Percentiles rank a stretch among this genome's conserved stretches.
Evolutionary conservation across 2,888 invertebrate genomes (phyloP).

Genomic region (Alcis repandata): DNA sequence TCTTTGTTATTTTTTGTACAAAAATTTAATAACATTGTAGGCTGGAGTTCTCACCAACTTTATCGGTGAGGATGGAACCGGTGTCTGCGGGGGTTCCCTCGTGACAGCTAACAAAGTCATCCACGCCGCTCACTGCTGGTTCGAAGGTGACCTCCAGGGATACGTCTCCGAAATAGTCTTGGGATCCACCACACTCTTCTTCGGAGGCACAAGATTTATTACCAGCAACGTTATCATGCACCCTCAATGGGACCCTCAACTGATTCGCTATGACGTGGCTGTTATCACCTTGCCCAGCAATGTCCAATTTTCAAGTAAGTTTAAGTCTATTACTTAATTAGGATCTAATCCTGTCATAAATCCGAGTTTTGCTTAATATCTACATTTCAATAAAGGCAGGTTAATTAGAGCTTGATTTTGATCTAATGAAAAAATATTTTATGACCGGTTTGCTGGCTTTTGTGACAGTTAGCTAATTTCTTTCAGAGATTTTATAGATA

Average conservation of each 20-base stretch:
- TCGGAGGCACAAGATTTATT: conserved; percentile 54
- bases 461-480: too few relatives aligned
- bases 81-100: conserved; percentile 61
- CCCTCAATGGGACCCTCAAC: conserved; percentile 50
- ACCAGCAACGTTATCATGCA: conserved; percentile 54
- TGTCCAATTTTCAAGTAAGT: conserved; percentile 47
- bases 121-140: conserved; percentile 60
- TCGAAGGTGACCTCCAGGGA: conserved; percentile 57
- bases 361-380: too few relatives aligned
- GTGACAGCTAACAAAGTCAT: conserved; percentile 46
- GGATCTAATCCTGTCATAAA: too few relatives aligned
- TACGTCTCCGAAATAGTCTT: conserved; percentile 57
- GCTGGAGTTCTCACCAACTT: conserved; percentile 47
- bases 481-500: too few relatives aligned
- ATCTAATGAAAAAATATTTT: too few relatives aligned
- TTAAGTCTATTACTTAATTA: too few relatives aligned
- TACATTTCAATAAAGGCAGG: too few relatives aligned
- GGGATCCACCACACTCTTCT: conserved; percentile 58
- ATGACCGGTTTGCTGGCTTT: too few relatives aligned
- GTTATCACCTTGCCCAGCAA: conserved; percentile 47
- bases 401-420: too few relatives aligned
- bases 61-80: conserved; percentile 21
- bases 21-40: conserved; percentile 24
- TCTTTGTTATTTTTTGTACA: too few relatives aligned
- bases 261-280: conserved; percentile 58